These are phyloP conservation scores for Cassiopea andromeda DNA, from an alignment of 30 jellyfish, hydroid and myxozoan genomes.

Conservation along the genomic window DNA sequence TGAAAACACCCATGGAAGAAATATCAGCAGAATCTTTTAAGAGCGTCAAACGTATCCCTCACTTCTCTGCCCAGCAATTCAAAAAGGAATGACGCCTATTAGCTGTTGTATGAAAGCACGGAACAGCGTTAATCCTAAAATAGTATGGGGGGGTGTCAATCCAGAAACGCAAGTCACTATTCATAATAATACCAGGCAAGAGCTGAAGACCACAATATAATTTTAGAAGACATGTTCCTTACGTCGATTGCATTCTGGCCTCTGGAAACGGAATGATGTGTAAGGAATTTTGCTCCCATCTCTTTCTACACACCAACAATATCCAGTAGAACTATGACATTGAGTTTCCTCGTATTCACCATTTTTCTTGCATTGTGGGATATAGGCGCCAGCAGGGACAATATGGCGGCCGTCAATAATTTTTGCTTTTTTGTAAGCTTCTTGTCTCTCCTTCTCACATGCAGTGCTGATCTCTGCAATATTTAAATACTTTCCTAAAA, in stretches of 20 bases:
- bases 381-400: constrained; percentile 64
- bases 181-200: no score
- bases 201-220: neutral
- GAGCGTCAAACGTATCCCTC: no score
- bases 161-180: no score
- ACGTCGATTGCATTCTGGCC: constrained; percentile 68
- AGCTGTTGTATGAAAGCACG: no score
- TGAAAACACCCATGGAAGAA: no score
- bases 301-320: constrained; percentile 90
- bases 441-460: constrained; percentile 39
- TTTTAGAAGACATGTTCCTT: neutral
- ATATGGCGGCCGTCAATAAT: constrained; percentile 40
- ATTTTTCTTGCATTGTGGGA: constrained; percentile 78
- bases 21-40: no score
- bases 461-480: constrained; percentile 1
- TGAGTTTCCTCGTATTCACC: constrained; percentile 78
- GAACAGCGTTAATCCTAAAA: no score
- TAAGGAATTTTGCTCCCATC: constrained; percentile 59
- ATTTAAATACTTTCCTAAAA: neutral
- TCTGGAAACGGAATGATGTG: constrained; percentile 41
- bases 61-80: no score
- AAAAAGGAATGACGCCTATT: no score
- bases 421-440: constrained; percentile 31
- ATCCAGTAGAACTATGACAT: constrained; percentile 93
- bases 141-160: no score